A percentile compares a stretch with the other conserved stretches of the same genome.
These are phyloP conservation scores for Zosterops japonicus DNA, from an alignment of 2,113 vertebrate species.

Conservation along the genomic window DNA sequence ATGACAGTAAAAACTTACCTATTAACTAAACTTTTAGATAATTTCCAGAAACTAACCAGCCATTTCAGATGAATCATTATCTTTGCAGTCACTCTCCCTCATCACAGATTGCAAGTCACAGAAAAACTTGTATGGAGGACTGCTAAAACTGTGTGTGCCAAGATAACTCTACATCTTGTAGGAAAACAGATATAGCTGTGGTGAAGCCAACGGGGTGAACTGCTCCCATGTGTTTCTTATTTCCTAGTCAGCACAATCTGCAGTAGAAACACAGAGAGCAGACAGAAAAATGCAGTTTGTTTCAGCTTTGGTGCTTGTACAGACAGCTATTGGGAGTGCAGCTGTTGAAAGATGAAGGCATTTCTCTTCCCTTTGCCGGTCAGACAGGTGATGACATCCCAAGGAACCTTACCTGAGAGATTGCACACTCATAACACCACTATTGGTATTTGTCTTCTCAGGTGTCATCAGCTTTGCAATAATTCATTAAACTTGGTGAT, in stretches of 20 bases:
- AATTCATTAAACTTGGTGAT: not conserved
- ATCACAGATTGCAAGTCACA: not conserved
- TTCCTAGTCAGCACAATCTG: constrained; percentile 68
- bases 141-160: constrained; percentile 41
- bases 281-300: constrained; percentile 58
- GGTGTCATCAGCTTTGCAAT: not conserved
- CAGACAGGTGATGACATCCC: constrained; percentile 36
- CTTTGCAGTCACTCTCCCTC: constrained; percentile 26
- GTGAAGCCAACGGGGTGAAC: constrained; percentile 49
- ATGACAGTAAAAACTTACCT: not conserved
- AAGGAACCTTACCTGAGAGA: not conserved
- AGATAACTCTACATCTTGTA: constrained; percentile 47
- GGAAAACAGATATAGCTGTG: constrained; percentile 63
- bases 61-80: constrained; percentile 45
- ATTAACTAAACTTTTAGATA: not conserved
- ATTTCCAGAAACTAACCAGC: not conserved
- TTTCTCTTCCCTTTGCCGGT: not conserved
- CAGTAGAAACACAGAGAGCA: constrained; percentile 51
- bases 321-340: not conserved
- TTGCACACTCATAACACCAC: not conserved
- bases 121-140: not conserved
- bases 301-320: constrained; percentile 60
- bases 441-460: not conserved
- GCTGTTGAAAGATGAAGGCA: constrained; percentile 24
- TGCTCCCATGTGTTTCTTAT: constrained; percentile 73